phyloP scores from a whole-genome alignment of 2,113 vertebrate genomes.

The Deroptyus accipitrinus region DNA sequence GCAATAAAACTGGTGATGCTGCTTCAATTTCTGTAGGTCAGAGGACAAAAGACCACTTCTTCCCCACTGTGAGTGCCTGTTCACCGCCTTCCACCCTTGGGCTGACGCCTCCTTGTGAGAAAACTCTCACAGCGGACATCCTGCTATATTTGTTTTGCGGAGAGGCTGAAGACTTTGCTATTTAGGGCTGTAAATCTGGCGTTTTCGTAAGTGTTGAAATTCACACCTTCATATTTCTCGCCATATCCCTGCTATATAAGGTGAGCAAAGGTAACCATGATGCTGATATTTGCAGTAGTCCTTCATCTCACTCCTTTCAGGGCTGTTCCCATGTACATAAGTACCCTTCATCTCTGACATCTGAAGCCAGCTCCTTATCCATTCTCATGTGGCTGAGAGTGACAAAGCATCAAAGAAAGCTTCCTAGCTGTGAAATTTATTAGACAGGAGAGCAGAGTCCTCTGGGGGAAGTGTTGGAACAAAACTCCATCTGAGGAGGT shows the following conservation, averaged over 20 bases:
- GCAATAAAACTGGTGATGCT: not conserved
- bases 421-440: constrained; percentile 41
- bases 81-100: not conserved
- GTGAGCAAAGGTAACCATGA: constrained; percentile 33
- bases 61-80: not conserved
- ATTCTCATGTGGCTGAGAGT: not conserved
- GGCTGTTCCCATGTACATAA: not conserved
- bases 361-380: constrained; percentile 9
- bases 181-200: constrained; percentile 31
- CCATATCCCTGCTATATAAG: not conserved
- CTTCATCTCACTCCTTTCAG: constrained; percentile 15
- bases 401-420: constrained; percentile 13
- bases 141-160: not conserved
- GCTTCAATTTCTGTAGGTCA: not conserved
- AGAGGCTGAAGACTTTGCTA: constrained; percentile 12
- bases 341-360: constrained; percentile 1
- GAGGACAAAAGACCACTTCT: not conserved
- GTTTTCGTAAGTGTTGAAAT: constrained; percentile 36
- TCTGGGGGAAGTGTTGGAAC: constrained; percentile 25
- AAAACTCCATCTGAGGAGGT: not conserved
- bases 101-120: not conserved
- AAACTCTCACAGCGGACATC: not conserved
- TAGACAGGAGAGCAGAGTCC: constrained; percentile 21
- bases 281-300: constrained; percentile 32
- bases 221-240: constrained; percentile 15